Base-by-base conservation (phyloP, 2,113 vertebrate species). In the Hydrolagus affinis region DNA sequence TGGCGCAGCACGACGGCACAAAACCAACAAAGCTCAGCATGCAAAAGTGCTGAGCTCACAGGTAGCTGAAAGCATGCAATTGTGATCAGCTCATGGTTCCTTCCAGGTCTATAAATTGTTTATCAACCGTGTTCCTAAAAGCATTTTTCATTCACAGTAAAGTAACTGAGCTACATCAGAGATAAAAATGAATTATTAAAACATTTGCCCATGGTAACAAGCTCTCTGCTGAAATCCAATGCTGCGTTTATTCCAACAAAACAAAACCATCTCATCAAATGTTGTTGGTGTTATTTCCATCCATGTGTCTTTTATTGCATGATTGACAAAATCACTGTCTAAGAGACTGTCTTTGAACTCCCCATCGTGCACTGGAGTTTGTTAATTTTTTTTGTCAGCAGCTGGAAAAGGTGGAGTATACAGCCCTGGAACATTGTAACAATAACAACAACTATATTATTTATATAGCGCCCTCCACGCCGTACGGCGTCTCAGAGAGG, bases 91-190 rank as follows among this genome's bases (percentile, higher is more conserved):
- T 83, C 8, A 44, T 15, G 0, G 60, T 83, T 66, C 21, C 8
- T 9, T 19, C 28, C 60, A 68, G 60, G 32, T 83, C 62, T 83
- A 15, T 64, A 64, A 80, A 62, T 64, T 80, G 77, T 80, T 83
- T 83, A 66, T 32, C 62, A 66, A 14, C 60, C 78, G 11, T 66
- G 23, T 83, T 83, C 28, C 78, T 68, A 30, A 68, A 83, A 68
- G 60, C 25, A 83, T 83, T 83, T 83, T 83, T 66, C 78, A 83
- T 83, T 28, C 77, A 17, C 23, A 8, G 4, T 83, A 66, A 83
- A 66, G 78, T 66, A 59, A 64, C 25, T 83, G 15, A 83, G 14
- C 17, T 66, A 66, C 60, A 83, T 66, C 25, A 1, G 17, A 66
- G 62, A 66, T 30, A 32, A 68, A 66, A 80, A 30, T 30, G 15